Percentiles rank a stretch among this genome's conserved stretches.
These are phyloP conservation scores for Camponotus floridanus DNA, from an alignment of 1,140 invertebrate genomes.

Conservation along the genomic window DNA sequence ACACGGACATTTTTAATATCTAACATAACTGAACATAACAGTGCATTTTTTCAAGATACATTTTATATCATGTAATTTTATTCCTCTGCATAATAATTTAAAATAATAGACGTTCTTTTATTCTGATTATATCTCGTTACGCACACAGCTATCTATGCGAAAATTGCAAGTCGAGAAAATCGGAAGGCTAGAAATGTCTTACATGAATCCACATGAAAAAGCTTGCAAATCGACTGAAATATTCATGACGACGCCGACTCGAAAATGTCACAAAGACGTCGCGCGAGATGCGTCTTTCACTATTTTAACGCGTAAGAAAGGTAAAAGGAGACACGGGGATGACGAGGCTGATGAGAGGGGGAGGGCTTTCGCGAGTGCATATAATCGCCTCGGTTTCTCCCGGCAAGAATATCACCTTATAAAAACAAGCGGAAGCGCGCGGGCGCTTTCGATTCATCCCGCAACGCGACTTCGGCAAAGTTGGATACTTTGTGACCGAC, in stretches of 20 bases:
- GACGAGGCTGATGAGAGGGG: background rate
- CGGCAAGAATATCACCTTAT: conserved; percentile 35
- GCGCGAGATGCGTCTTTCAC: conserved; percentile 10
- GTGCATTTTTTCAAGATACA: background rate
- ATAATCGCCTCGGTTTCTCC: conserved; percentile 5
- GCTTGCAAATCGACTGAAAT: conserved; percentile 40
- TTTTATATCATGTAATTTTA: background rate
- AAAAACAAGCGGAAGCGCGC: conserved; percentile 62
- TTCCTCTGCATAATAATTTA: background rate
- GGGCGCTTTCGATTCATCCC: conserved; percentile 65
- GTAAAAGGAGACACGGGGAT: background rate
- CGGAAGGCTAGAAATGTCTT: background rate
- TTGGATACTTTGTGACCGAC: conserved; percentile 68
- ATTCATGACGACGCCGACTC: conserved; percentile 42
- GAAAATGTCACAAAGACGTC: conserved; percentile 29
- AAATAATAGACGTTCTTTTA: background rate
- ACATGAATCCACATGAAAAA: conserved; percentile 7
- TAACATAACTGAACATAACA: too few species aligned
- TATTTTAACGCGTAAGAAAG: background rate
- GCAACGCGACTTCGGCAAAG: conserved; percentile 60
- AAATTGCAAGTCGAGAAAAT: conserved; percentile 6
- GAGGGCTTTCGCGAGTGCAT: conserved; percentile 21
- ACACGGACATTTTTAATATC: background rate
- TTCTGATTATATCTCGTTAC: background rate
- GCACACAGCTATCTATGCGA: background rate